These are phyloP conservation scores for Drosophila paranaensis DNA, from an alignment of 2,888 invertebrate species.

Conservation along the genomic window DNA sequence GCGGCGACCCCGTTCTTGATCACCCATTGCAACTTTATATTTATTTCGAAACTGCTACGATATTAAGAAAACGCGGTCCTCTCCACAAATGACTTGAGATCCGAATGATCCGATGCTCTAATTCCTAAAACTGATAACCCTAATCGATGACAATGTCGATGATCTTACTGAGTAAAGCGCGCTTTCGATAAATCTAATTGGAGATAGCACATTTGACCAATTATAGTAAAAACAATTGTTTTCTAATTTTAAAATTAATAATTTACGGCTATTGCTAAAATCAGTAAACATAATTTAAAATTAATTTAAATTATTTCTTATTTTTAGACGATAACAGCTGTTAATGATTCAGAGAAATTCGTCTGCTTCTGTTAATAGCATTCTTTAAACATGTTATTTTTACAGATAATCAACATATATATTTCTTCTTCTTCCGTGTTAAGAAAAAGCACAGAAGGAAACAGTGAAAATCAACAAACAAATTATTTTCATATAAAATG, in stretches of 20 bases:
- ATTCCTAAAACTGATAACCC: not conserved
- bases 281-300: too few relatives aligned
- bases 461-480: not conserved
- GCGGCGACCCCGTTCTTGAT: slow-evolving; percentile 49
- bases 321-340: not conserved
- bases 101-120: slow-evolving; percentile 7
- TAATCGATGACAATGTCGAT: not conserved
- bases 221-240: not conserved
- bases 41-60: not conserved
- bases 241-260: not conserved
- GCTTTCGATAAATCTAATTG: not conserved
- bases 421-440: slow-evolving; percentile 7
- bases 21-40: slow-evolving; percentile 19
- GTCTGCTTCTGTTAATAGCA: slow-evolving; percentile 5
- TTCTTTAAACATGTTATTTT: slow-evolving; percentile 4
- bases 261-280: too few relatives aligned
- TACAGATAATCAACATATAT: slow-evolving; percentile 13
- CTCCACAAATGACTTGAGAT: not conserved
- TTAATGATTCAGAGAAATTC: not conserved
- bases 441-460: slow-evolving; percentile 3
- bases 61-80: not conserved
- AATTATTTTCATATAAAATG: slow-evolving; percentile 41
- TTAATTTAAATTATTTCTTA: not conserved
- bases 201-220: not conserved
- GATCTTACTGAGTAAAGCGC: too few relatives aligned